Evolutionary conservation across 92 coral and sea anemone genomes (phyloP).

Genomic region (Hydrozoanthus gracilis): DNA sequence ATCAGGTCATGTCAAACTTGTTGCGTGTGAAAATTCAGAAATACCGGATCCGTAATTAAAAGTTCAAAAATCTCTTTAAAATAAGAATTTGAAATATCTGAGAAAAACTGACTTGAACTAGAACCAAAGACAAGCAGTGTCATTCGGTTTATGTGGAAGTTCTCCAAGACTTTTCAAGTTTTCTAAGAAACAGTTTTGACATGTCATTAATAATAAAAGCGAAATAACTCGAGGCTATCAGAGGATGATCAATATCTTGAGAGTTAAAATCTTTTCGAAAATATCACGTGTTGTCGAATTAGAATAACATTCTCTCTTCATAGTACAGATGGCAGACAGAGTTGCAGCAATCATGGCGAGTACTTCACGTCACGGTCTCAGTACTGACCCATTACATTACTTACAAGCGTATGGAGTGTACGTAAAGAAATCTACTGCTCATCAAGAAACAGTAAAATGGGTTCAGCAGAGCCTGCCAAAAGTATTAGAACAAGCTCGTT

Average conservation of each 20-base stretch:
- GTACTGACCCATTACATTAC: slow-evolving; percentile 34
- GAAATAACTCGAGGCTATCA: not conserved
- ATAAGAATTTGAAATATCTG: too few species aligned
- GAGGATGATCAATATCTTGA: not conserved
- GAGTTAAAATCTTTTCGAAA: not conserved
- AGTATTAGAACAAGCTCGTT: not conserved
- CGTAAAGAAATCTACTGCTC: slow-evolving; percentile 15
- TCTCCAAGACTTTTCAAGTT: too few species aligned
- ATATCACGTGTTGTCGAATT: not conserved
- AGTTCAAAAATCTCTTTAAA: too few species aligned
- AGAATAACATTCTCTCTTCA: not conserved
- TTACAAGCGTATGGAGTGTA: slow-evolving; percentile 24
- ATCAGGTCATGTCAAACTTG: too few species aligned
- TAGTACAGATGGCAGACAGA: not conserved
- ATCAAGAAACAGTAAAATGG: slow-evolving; percentile 15
- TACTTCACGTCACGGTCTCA: not conserved
- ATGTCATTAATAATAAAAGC: not conserved
- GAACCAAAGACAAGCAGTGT: too few species aligned
- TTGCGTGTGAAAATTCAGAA: too few species aligned
- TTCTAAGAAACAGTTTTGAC: too few species aligned
- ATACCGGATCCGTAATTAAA: too few species aligned
- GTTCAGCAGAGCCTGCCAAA: slow-evolving; percentile 15
- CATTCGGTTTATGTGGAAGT: too few species aligned
- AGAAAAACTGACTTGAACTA: too few species aligned
- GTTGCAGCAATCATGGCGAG: not conserved